These are phyloP conservation scores for Jaculus jaculus DNA, from an alignment of 2,113 vertebrate species.

Conservation along the genomic window DNA sequence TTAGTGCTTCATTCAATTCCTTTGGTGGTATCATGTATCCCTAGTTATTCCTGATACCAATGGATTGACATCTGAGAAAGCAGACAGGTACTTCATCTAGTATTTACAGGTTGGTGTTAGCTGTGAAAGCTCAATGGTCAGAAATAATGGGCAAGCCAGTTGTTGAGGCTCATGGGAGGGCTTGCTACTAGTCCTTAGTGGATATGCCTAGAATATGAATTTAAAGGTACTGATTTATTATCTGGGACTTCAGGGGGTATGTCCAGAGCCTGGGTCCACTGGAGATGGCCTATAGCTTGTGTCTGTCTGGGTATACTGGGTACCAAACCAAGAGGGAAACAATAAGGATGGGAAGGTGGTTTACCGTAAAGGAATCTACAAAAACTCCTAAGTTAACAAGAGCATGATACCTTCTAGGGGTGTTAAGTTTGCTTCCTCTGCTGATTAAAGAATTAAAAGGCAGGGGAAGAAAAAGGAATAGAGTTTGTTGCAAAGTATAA, in stretches of 20 bases:
- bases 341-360: neutral
- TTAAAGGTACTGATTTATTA: neutral
- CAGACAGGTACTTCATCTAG: neutral
- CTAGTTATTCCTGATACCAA: neutral
- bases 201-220: neutral
- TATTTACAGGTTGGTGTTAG: neutral
- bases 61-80: neutral
- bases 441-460: too few species aligned
- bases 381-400: neutral
- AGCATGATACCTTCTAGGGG: too few species aligned
- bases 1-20: neutral
- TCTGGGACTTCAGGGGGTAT: neutral
- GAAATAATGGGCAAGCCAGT: neutral
- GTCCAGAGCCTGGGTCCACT: neutral
- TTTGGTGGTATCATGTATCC: neutral
- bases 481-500: too few species aligned
- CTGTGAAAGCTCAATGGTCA: neutral
- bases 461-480: too few species aligned
- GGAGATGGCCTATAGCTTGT: neutral
- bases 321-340: neutral
- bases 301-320: neutral
- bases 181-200: neutral
- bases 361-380: neutral
- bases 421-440: too few species aligned
- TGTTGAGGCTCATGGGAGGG: neutral